Conservation (phyloP, 23 tunicate genomes). For the Trididemnum miniatum region DNA sequence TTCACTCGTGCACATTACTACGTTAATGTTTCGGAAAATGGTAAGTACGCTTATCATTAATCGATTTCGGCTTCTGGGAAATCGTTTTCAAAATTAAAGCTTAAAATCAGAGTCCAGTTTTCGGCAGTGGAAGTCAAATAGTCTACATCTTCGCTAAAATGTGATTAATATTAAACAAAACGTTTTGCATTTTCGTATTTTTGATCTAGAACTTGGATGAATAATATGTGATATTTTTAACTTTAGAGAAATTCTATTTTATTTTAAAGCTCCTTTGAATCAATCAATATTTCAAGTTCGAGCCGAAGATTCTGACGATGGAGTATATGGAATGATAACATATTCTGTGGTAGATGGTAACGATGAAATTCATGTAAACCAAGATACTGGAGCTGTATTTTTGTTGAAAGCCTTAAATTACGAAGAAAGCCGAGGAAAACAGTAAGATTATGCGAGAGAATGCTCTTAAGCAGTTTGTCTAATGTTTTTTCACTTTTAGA, state of each 20-base stretch:
- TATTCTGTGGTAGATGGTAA: constrained; percentile 42
- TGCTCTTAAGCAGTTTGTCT: too few species aligned
- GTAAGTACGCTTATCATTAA: constrained; percentile 22
- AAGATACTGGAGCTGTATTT: constrained; percentile 34
- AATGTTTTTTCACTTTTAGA: too few species aligned
- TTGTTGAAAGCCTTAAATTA: constrained; percentile 42
- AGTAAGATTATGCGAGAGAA: too few species aligned
- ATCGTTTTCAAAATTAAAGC: too few species aligned
- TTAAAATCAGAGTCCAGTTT: too few species aligned
- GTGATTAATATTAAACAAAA: too few species aligned
- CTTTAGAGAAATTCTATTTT: too few species aligned
- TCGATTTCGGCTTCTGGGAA: not conserved
- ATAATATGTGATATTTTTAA: too few species aligned
- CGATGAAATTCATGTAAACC: constrained; percentile 39
- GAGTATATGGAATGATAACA: constrained; percentile 41
- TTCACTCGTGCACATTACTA: constrained; percentile 47
- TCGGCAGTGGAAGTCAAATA: too few species aligned
- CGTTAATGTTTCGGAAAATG: constrained; percentile 56
- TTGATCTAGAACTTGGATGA: too few species aligned
- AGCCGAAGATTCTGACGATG: constrained; percentile 60
- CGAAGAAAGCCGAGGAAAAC: constrained; percentile 16
- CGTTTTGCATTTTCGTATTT: too few species aligned
- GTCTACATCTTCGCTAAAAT: too few species aligned
- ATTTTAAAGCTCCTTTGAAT: constrained; percentile 37
- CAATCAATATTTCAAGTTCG: constrained; percentile 14